phyloP scores from a whole-genome alignment of 2,888 invertebrate species.

The Drosophila stalkeri region DNA sequence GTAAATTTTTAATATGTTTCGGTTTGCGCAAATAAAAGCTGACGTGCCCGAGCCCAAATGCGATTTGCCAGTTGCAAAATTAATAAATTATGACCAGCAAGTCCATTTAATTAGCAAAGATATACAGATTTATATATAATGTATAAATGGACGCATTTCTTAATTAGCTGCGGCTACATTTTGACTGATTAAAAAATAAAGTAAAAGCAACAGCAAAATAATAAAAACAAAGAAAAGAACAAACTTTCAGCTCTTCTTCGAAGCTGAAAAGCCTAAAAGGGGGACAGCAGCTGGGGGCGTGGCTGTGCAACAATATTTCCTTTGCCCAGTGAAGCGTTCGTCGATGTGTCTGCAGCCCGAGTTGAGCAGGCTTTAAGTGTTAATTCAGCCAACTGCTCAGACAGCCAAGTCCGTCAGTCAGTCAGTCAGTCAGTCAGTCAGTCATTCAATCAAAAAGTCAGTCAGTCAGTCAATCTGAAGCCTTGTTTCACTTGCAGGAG shows the following conservation, averaged over 20 bases:
- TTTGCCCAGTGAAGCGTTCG: slow-evolving; percentile 68
- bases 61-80: slow-evolving; percentile 52
- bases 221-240: slow-evolving; percentile 6
- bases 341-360: slow-evolving; percentile 59
- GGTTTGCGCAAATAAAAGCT: slow-evolving; percentile 80
- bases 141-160: slow-evolving; percentile 6
- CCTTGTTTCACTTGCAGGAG: slow-evolving; percentile 32
- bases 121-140: not conserved
- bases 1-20: slow-evolving; percentile 80
- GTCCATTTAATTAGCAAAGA: slow-evolving; percentile 69
- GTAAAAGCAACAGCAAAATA: not conserved
- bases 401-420: slow-evolving; percentile 7
- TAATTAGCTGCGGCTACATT: slow-evolving; percentile 58
- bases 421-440: not conserved
- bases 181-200: slow-evolving; percentile 65
- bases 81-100: slow-evolving; percentile 68
- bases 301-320: slow-evolving; percentile 67
- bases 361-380: slow-evolving; percentile 55
- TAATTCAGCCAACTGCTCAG: slow-evolving; percentile 56
- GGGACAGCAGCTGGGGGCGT: not conserved
- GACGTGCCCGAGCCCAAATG: slow-evolving; percentile 49
- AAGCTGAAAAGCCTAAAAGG: too few species aligned
- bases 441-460: slow-evolving; percentile 1
- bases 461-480: slow-evolving; percentile 8
- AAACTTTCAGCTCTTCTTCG: slow-evolving; percentile 53